Evolutionary conservation across 2,888 invertebrate genomes (phyloP).

Genomic region (Megaustenia siamemsis): DNA sequence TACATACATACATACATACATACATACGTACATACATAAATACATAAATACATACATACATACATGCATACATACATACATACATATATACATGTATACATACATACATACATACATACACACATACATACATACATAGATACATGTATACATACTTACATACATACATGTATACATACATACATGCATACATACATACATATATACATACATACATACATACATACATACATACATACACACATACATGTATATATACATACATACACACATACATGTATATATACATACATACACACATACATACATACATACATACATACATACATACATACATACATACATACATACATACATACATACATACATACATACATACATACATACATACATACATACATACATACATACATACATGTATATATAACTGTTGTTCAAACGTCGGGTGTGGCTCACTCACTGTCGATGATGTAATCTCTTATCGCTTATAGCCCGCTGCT

Average conservation of each 20-base stretch:
- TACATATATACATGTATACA: background rate
- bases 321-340: slow-evolving; percentile 51
- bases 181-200: background rate
- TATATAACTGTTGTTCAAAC: too few relatives aligned
- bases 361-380: slow-evolving; percentile 35
- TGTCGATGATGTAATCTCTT: too few relatives aligned
- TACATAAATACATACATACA: too few relatives aligned
- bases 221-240: slow-evolving; percentile 10
- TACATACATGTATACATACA: slow-evolving; percentile 9
- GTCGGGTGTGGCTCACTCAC: too few relatives aligned
- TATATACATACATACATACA: background rate
- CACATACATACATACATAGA: background rate
- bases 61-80: background rate
- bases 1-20: slow-evolving; percentile 4
- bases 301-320: slow-evolving; percentile 45
- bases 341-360: slow-evolving; percentile 54
- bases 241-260: slow-evolving; percentile 15
- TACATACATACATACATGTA: too few relatives aligned
- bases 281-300: slow-evolving; percentile 9
- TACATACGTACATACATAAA: too few relatives aligned
- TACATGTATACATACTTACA: too few relatives aligned
- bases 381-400: too few relatives aligned
- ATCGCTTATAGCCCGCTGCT: too few relatives aligned
- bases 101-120: slow-evolving; percentile 4
- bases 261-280: slow-evolving; percentile 19